These are phyloP conservation scores for Agrenia bidenticulata DNA, from an alignment of 2,888 invertebrate genomes.

Conservation along the genomic window DNA sequence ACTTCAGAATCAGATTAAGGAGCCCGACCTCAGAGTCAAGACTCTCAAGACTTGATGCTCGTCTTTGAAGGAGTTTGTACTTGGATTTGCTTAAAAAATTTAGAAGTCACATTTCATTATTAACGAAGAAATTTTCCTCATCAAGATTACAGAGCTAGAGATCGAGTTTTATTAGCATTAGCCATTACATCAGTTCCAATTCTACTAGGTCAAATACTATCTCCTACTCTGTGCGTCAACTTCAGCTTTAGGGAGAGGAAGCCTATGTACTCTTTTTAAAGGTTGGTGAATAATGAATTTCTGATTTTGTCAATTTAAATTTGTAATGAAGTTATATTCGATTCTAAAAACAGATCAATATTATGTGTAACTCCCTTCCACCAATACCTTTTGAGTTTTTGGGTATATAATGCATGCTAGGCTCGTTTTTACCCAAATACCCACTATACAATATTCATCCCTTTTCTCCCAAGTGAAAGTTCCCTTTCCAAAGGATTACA, in stretches of 20 bases:
- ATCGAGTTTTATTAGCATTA: too few relatives aligned
- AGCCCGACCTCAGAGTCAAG: too few relatives aligned
- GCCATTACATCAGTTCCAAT: too few relatives aligned
- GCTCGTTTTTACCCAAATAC: background rate
- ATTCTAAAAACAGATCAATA: conserved; percentile 16
- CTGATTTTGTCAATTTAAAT: conserved; percentile 16
- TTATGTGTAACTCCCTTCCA: conserved; percentile 1
- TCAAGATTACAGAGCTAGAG: too few relatives aligned
- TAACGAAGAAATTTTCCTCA: too few relatives aligned
- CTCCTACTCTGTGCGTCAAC: background rate
- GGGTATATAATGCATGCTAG: too few relatives aligned
- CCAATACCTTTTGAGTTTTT: background rate
- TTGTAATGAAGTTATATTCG: conserved; percentile 14
- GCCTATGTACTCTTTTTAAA: background rate
- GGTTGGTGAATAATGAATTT: conserved; percentile 18
- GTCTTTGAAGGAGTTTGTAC: too few relatives aligned
- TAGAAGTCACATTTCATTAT: too few relatives aligned
- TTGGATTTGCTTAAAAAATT: too few relatives aligned
- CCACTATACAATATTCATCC: background rate
- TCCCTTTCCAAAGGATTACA: conserved; percentile 1
- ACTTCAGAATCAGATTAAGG: too few relatives aligned
- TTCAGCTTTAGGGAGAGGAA: background rate
- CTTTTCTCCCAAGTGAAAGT: background rate
- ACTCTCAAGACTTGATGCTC: too few relatives aligned
- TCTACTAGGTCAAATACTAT: too few relatives aligned